Percentiles rank a stretch among this genome's conserved stretches.
phyloP scores from a whole-genome alignment of 2,113 vertebrate genomes.

The Oryzias woworae region DNA sequence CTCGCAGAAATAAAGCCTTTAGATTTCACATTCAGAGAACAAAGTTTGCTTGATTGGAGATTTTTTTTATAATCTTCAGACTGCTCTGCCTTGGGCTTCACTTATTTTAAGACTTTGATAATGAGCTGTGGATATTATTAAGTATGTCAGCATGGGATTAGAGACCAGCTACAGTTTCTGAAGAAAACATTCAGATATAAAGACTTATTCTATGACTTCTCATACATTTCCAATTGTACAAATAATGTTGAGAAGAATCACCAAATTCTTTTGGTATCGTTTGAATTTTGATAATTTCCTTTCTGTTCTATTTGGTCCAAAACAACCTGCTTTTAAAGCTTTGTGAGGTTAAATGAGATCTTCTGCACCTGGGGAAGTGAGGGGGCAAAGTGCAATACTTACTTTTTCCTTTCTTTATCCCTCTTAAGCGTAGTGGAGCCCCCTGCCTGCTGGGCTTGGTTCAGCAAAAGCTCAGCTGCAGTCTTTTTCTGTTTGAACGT shows the following conservation, averaged over 20 bases:
- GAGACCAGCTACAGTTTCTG: no score
- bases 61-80: no score
- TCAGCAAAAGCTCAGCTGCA: constrained; percentile 92
- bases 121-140: no score
- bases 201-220: background rate
- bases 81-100: no score
- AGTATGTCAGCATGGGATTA: no score
- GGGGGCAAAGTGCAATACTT: constrained; percentile 74
- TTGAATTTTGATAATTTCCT: constrained; percentile 5
- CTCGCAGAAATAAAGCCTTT: no score
- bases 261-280: background rate
- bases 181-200: no score
- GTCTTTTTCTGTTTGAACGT: constrained; percentile 97
- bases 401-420: constrained; percentile 99
- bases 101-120: no score
- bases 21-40: no score
- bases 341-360: background rate
- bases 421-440: constrained; percentile 96
- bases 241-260: constrained; percentile 10
- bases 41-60: no score
- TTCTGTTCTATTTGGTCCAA: background rate
- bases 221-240: constrained; percentile 20
- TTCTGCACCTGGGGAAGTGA: constrained; percentile 19
- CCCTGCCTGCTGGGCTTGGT: constrained; percentile 94
- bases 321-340: constrained; percentile 1